A percentile compares a stretch with the other conserved stretches of the same genome.
These are phyloP conservation scores for Paradisaea rubra DNA, from an alignment of 2,113 vertebrate species.

Conservation along the genomic window DNA sequence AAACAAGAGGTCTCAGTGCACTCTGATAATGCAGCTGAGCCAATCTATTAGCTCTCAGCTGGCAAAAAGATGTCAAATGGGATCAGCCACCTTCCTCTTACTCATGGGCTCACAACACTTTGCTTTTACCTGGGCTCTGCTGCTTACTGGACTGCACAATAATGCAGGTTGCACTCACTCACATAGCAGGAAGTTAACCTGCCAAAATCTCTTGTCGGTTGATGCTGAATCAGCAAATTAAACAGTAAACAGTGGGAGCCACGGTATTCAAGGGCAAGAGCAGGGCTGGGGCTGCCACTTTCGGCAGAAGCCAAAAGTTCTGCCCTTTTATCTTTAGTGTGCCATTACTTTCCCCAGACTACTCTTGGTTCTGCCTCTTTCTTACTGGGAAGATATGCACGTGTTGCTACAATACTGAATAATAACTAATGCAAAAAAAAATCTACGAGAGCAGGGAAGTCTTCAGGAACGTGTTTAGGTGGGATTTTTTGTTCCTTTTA, in stretches of 20 bases:
- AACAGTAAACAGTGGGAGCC: neutral
- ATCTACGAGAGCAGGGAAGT: neutral
- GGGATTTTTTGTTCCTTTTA: neutral
- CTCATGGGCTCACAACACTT: neutral
- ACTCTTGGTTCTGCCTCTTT: neutral
- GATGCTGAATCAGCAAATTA: neutral
- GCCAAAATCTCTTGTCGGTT: neutral
- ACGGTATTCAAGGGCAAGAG: neutral
- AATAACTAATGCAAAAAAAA: neutral
- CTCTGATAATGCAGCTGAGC: neutral
- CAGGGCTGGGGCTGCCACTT: neutral
- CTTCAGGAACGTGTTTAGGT: neutral
- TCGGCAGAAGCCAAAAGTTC: neutral
- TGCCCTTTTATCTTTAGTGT: neutral
- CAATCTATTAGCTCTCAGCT: neutral
- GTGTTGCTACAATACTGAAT: neutral
- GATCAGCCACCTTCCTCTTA: neutral
- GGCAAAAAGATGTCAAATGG: neutral
- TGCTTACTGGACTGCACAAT: neutral
- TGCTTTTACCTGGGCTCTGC: neutral
- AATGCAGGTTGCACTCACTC: neutral
- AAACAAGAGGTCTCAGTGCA: neutral
- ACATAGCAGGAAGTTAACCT: neutral
- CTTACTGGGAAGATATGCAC: rapidly evolving
- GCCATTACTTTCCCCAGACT: neutral